These are phyloP conservation scores for Psettodes erumei DNA, from an alignment of 2,113 vertebrate genomes.

Conservation along the genomic window DNA sequence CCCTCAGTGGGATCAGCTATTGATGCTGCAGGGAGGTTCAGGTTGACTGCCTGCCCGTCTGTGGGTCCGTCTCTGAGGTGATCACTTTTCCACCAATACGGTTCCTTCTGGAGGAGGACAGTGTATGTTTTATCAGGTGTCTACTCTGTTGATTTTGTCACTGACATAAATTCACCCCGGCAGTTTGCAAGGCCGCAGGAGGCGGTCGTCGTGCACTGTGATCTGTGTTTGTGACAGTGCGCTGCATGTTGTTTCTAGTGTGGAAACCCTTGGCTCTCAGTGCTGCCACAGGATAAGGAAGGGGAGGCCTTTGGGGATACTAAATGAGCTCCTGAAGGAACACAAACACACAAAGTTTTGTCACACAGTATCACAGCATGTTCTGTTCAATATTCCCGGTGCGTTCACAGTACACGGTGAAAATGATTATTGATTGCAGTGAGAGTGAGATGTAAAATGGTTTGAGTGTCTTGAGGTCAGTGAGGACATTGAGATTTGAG, in stretches of 20 bases:
- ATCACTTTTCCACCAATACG: slow-evolving; percentile 35
- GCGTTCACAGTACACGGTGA: neutral
- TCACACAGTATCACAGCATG: neutral
- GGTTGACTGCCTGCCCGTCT: slow-evolving; percentile 14
- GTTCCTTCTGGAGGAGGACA: slow-evolving; percentile 5
- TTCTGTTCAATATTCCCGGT: neutral
- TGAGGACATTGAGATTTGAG: neutral
- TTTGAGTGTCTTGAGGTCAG: neutral
- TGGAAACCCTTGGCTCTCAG: slow-evolving; percentile 31
- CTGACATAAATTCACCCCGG: neutral
- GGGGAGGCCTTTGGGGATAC: slow-evolving; percentile 7
- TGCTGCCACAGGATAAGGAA: slow-evolving; percentile 14
- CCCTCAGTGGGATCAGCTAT: slow-evolving; percentile 48
- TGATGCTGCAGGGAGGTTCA: slow-evolving; percentile 37
- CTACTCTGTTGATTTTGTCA: neutral
- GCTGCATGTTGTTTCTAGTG: slow-evolving; percentile 20
- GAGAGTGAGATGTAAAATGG: neutral
- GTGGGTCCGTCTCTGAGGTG: slow-evolving; percentile 37
- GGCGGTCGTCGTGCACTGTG: neutral
- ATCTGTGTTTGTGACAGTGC: slow-evolving; percentile 5
- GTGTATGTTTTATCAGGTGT: slow-evolving; percentile 36
- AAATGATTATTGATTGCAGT: slow-evolving; percentile 20
- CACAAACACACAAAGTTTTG: neutral
- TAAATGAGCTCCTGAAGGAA: slow-evolving; percentile 54
- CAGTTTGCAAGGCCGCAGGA: slow-evolving; percentile 1